Evolutionary conservation across 2,797 vertebrate species (phyloP), one percentile per base, ranked within the genome.

Genomic region (Pangasius krempfi): DNA sequence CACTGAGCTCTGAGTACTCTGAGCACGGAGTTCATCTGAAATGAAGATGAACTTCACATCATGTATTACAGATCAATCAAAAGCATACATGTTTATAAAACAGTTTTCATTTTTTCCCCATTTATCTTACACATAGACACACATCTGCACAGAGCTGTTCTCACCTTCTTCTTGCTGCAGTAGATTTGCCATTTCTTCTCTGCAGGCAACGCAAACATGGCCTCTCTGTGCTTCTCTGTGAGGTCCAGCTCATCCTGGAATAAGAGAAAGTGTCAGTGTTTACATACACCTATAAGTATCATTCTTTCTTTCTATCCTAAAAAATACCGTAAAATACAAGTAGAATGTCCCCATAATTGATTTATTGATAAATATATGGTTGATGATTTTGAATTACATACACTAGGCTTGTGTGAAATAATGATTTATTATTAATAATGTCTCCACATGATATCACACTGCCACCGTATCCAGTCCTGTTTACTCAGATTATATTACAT

Each of bases 161-260:
- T 95, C 95, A 99, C 98, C 95, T 99, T 99, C 93, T 99, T 99
- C 95, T 99, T 99, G 96, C 99, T 99, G 96, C 98, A 99, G 95
- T 99, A 99, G 94, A 99, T 99, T 92, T 99, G 98, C 99, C 99
- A 99, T 95, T 99, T 99, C 95, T 99, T 99, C 94, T 99, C 98
- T 0, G 98, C 98, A 0, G 99, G 98, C 91, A 99, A 97, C 5
- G 98, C 98, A 16, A 99, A 99, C 98, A 99, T 99, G 93, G 99
- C 99, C 94, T 99, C 98, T 93, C 98, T 97, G 95, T 99, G 99
- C 93, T 99, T 99, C 95, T 99, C 99, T 8, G 97, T 97, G 91
- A 99, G 98, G 95, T 99, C 99, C 70, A 99, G 97, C 93, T 99
- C 99, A 96, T 99, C 99, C 99, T 99, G 93, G 13, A 87, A 86